Evolutionary conservation across 2,888 invertebrate genomes (phyloP), one percentile per base, ranked within the genome.

Genomic region (Acrobasis consociella): DNA sequence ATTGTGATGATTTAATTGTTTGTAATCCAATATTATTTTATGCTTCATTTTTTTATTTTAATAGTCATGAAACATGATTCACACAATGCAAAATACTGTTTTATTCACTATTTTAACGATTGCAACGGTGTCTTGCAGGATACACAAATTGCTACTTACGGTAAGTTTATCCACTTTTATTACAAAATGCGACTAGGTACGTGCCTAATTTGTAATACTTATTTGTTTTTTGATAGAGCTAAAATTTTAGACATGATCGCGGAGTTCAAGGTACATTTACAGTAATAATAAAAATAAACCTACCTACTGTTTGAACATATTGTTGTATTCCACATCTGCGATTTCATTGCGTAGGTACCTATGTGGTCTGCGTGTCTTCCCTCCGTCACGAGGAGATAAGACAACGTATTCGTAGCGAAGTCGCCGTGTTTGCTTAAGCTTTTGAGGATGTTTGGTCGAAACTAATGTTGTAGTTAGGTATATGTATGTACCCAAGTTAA

Each of bases 81-180:
- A 71, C 69, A 66, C 73, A 67, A 64, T 78, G 69, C 78, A 78
- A 72, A 78, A 72, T 52, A 61, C 66, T 70, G 68, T 79, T 64
- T 67, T 84, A 61, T 71, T 72, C 63, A 65, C 83, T 51, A 63
- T 84, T 65, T 67, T 85, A 62, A 65, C 76, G 63, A 72, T 74
- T 65, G 72, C 77, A 49, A 74, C 76, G 49, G 89, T 83, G 56
- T 81, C 81, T 15, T 83, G 85, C 71, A 85, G 90, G 74, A 89
- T 90, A 76, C 91, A 90, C 79, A 89, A 90, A 73, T 77, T 91
- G 68, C 81, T 83, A 68, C 87, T 91, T 69, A 81, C 83, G 81
- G 91, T 89, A 79, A 81, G 83, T 62, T 52, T 37, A 11, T 42
- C 9, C 11, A 13, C 22, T 60, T 53, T 60, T 56, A 1, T 46